phyloP scores from a whole-genome alignment of 1,140 invertebrate species.

The Sitobion miscanthi region DNA sequence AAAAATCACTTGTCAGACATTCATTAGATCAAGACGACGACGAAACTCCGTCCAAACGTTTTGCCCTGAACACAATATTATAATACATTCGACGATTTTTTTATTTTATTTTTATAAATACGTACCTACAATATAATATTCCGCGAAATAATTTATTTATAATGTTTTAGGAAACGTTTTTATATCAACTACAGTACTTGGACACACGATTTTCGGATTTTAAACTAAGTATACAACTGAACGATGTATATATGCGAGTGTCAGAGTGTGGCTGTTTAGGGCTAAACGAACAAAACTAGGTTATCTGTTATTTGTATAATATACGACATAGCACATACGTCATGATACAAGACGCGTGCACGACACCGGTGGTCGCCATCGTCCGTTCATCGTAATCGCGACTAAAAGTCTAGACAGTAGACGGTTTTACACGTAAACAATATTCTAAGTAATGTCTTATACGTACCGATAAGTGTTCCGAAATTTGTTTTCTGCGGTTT shows the following conservation, averaged over 20 bases:
- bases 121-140: no score
- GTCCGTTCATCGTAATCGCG: neutral
- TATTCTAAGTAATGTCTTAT: neutral
- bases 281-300: neutral
- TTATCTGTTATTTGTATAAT: neutral
- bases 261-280: neutral
- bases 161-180: neutral
- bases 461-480: neutral
- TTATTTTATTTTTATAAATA: neutral
- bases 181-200: neutral
- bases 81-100: neutral
- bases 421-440: neutral
- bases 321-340: neutral
- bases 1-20: neutral
- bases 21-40: neutral
- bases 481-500: neutral
- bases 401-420: constrained; percentile 26
- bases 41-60: neutral
- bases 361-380: neutral
- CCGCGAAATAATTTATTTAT: neutral
- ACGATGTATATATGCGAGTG: neutral
- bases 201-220: neutral
- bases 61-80: no score
- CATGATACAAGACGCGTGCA: neutral
- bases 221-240: neutral